A percentile compares a stretch with the other conserved stretches of the same genome.
phyloP scores from a whole-genome alignment of 2,888 invertebrate species.

The Orthosia incerta region DNA sequence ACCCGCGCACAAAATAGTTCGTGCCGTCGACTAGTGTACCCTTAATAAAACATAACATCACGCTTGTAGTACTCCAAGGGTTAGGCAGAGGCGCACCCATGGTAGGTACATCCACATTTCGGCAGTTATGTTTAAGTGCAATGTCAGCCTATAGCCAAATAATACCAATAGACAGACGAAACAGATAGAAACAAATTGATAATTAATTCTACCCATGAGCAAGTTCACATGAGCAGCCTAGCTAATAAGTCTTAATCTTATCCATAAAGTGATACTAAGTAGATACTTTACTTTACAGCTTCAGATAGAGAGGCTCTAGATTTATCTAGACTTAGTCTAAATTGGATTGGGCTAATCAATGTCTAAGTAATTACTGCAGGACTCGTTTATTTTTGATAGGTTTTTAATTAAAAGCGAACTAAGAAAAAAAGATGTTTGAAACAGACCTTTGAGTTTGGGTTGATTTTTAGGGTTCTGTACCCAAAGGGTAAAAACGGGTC shows the following conservation, averaged over 20 bases:
- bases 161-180: too few relatives aligned
- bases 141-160: too few relatives aligned
- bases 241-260: conserved; percentile 10
- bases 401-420: not conserved
- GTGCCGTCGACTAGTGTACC: too few relatives aligned
- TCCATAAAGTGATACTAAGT: conserved; percentile 7
- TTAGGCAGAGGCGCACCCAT: too few relatives aligned
- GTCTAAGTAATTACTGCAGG: conserved; percentile 12
- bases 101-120: too few relatives aligned
- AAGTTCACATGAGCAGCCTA: not conserved
- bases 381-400: not conserved
- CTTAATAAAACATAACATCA: too few relatives aligned
- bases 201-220: conserved; percentile 1
- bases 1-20: too few relatives aligned
- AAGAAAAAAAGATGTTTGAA: not conserved
- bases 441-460: not conserved
- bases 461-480: too few relatives aligned
- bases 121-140: too few relatives aligned
- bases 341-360: conserved; percentile 37
- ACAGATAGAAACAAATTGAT: too few relatives aligned
- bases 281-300: conserved; percentile 36
- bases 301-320: conserved; percentile 26
- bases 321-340: conserved; percentile 34
- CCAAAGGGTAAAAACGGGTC: too few relatives aligned
- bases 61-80: too few relatives aligned